Evolutionary conservation across 1,140 invertebrate genomes (phyloP).

Genomic region (Drosophila gunungcola): DNA sequence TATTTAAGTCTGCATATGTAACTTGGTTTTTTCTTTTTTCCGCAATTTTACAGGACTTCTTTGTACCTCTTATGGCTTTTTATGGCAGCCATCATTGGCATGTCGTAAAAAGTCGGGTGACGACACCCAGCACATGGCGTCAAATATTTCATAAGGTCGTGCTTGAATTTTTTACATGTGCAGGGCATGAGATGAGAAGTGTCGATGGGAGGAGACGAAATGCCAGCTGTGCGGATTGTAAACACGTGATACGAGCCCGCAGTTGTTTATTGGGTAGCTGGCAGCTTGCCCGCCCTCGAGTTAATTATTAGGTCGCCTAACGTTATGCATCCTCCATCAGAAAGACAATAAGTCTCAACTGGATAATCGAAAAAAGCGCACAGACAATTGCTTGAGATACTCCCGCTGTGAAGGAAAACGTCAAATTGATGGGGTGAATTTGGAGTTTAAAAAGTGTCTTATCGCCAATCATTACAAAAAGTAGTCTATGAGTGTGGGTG

Average conservation of each 20-base stretch:
- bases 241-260: constrained; percentile 50
- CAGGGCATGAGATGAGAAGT: constrained; percentile 11
- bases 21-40: constrained; percentile 31
- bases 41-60: constrained; percentile 27
- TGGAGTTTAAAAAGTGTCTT: background rate
- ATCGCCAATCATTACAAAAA: constrained; percentile 58
- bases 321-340: constrained; percentile 11
- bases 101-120: constrained; percentile 77
- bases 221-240: constrained; percentile 64
- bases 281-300: constrained; percentile 5
- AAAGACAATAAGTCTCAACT: background rate
- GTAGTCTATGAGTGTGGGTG: too few species aligned
- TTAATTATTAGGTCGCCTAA: constrained; percentile 30
- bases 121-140: constrained; percentile 68
- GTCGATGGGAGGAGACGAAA: background rate
- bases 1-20: constrained; percentile 21
- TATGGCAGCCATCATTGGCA: constrained; percentile 76
- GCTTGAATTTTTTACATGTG: constrained; percentile 62
- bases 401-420: background rate
- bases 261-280: constrained; percentile 13
- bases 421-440: background rate
- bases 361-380: constrained; percentile 27
- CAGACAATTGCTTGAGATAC: constrained; percentile 33
- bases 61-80: constrained; percentile 57
- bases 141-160: constrained; percentile 80